Base-by-base conservation (phyloP, 2,113 vertebrate genomes). In the Lota lota region DNA sequence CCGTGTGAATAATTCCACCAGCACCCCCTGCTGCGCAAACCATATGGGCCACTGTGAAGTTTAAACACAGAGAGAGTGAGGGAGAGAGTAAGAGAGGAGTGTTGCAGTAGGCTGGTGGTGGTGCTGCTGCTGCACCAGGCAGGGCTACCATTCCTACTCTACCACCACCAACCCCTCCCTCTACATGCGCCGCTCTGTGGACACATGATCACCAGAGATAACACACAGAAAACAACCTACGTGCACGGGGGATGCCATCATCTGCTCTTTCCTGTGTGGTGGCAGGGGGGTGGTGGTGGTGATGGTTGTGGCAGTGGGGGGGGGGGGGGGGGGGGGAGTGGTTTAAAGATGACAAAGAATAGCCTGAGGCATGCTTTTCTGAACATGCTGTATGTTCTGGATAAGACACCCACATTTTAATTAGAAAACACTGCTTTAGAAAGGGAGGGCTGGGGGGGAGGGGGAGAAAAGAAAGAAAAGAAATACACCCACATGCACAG, bases 371-470 rank as follows among this genome's bases (percentile, higher is more conserved):
- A 18, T 56, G 53, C 53, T 56, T 47, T 56, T n/a, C 53, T 56
- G 53, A 56, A 56, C 53, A 56, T 56, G 53, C 53, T 56, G 53
- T n/a, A 56, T 56, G 53, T 56, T 18, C 53, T 56, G 53, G 53
- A n/a, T 56, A 56, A 56, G 53, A 56, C 53, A n/a, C 53, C 53
- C 53, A 56, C 53, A 56, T 56, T n/a, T 56, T 56, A 56, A 56
- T 56, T 56, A 56, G 53, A 56, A 18, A 56, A 56, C 53, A 56
- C 53, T 18, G 4, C n/a, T n/a, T 56, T 56, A 5, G n/a, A n/a
- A 56, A 18, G 53, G 53, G 53, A n/a, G 53, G 53, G n/a, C 1
- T 18, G 53, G n/a, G 17, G n/a, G 53, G 14, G 53, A n/a, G 53
- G 18, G 53, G 18, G 17, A 56, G 53, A 47, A 56, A 14, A n/a